A percentile compares a stretch with the other conserved stretches of the same genome.
Evolutionary conservation across 2,888 invertebrate species (phyloP).

Genomic region (Microplitis manilae): DNA sequence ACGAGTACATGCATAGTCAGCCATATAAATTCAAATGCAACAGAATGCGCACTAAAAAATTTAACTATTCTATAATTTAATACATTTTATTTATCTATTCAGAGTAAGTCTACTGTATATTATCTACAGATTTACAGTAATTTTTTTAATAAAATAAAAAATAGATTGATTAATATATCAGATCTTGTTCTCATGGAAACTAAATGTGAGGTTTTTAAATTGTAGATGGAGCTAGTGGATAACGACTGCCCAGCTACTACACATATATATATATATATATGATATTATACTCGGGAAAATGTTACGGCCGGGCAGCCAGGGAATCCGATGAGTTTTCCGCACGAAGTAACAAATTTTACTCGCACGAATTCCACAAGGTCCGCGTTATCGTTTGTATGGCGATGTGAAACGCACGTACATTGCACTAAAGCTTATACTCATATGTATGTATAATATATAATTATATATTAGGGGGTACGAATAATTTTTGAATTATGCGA

Average conservation of each 20-base stretch:
- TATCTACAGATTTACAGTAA: not conserved
- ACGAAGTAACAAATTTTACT: conserved; percentile 51
- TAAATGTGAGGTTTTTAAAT: not conserved
- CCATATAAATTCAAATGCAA: conserved; percentile 24
- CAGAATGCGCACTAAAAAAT: conserved; percentile 1
- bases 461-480: not conserved
- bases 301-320: conserved; percentile 41
- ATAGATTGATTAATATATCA: not conserved
- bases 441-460: conserved; percentile 30
- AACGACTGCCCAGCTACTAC: not conserved
- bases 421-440: conserved; percentile 24
- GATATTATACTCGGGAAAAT: conserved; percentile 15
- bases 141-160: not conserved
- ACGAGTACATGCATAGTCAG: conserved; percentile 24
- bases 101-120: not conserved
- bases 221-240: conserved; percentile 1
- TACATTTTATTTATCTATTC: not conserved
- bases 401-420: conserved; percentile 35
- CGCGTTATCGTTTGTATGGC: conserved; percentile 41
- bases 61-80: no score
- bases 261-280: not conserved
- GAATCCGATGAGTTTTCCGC: conserved; percentile 53
- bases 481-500: no score
- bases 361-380: conserved; percentile 48
- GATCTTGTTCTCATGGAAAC: not conserved